Percentiles rank a stretch among this genome's conserved stretches.
phyloP scores from a whole-genome alignment of 2,113 vertebrate genomes.

The Microtus ochrogaster region DNA sequence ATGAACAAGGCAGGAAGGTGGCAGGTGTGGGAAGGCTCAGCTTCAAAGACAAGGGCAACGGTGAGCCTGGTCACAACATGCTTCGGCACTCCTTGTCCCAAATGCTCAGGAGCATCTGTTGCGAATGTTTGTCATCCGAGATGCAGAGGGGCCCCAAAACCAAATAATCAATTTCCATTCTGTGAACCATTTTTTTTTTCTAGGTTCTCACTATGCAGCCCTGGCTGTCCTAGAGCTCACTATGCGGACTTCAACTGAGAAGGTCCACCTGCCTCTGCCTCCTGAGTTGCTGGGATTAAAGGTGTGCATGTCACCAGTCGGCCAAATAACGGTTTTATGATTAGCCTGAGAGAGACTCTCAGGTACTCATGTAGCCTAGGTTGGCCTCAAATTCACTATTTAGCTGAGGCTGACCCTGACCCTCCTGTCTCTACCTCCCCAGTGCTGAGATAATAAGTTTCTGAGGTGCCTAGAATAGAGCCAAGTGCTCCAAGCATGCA shows the following conservation, averaged over 20 bases:
- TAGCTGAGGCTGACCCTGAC: background rate
- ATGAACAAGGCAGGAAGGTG: background rate
- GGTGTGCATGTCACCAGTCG: background rate
- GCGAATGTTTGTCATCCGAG: background rate
- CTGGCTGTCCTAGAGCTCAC: background rate
- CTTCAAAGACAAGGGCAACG: background rate
- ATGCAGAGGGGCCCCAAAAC: background rate
- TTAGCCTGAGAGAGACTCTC: background rate
- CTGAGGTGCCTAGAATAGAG: too few species aligned
- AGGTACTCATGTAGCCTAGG: background rate
- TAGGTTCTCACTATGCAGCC: background rate
- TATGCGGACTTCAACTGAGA: background rate
- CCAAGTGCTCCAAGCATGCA: too few species aligned
- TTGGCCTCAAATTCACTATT: background rate
- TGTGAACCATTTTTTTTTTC: background rate
- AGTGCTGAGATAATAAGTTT: background rate
- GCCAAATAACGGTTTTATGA: background rate
- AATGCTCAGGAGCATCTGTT: background rate
- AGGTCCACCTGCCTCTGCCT: background rate
- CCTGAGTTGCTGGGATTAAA: background rate
- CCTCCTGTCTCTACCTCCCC: background rate
- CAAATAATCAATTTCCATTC: background rate
- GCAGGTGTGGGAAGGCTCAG: background rate
- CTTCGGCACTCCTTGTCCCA: background rate
- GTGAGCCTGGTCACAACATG: background rate